Percentiles rank a stretch among this genome's conserved stretches.
Evolutionary conservation across 2,888 invertebrate species (phyloP).

Genomic region (Monopis laevigella): DNA sequence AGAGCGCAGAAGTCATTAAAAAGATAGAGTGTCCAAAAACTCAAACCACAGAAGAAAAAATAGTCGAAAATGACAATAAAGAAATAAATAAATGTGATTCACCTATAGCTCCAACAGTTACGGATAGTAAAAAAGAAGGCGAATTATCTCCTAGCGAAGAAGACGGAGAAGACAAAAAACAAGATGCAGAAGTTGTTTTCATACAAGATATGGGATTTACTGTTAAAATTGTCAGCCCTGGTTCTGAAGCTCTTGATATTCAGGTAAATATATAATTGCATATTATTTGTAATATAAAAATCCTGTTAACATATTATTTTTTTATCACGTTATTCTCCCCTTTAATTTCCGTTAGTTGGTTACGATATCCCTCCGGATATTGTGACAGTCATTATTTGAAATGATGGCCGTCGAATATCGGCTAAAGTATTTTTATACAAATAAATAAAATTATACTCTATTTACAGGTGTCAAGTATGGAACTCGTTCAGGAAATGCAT

Average conservation of each 20-base stretch:
- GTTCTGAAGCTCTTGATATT: conserved; percentile 91
- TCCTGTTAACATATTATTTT: not conserved
- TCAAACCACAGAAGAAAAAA: conserved; percentile 31
- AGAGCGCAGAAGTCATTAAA: conserved; percentile 35
- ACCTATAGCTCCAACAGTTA: conserved; percentile 30
- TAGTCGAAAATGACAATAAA: conserved; percentile 16
- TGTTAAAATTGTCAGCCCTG: conserved; percentile 93
- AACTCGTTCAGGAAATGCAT: conserved; percentile 97
- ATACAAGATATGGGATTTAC: conserved; percentile 93
- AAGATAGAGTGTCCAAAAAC: conserved; percentile 34
- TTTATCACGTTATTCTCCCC: not conserved
- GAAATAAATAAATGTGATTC: conserved; percentile 27
- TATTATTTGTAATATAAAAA: not conserved
- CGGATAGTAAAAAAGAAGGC: conserved; percentile 47
- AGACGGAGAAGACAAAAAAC: conserved; percentile 67
- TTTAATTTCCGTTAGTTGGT: not conserved
- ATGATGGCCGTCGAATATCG: too few relatives aligned
- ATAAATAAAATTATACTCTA: too few relatives aligned
- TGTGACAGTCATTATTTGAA: too few relatives aligned
- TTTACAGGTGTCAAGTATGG: conserved; percentile 97
- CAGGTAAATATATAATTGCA: conserved; percentile 70
- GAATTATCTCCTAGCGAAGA: conserved; percentile 58
- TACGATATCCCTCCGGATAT: too few relatives aligned
- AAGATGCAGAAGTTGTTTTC: conserved; percentile 83
- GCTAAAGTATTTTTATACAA: too few relatives aligned